These are phyloP conservation scores for Ctenicera cuprea DNA, from an alignment of 2,888 invertebrate genomes.

Conservation along the genomic window DNA sequence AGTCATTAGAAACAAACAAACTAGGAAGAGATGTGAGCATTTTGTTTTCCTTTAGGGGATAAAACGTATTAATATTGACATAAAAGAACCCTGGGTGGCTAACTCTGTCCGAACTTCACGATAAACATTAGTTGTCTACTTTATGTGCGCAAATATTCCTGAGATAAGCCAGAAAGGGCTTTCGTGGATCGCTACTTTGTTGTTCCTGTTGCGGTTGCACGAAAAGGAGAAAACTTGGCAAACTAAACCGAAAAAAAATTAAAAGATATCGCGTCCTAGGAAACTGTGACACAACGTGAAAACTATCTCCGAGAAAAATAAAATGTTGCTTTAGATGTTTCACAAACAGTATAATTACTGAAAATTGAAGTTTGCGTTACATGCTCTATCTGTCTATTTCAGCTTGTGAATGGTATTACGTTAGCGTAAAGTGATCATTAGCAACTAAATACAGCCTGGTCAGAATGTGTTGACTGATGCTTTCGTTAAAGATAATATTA, in stretches of 20 bases:
- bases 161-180: constrained; percentile 33
- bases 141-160: constrained; percentile 44
- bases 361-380: no score
- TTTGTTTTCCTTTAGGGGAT: constrained; percentile 32
- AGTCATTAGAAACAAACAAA: constrained; percentile 30
- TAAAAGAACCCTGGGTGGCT: constrained; percentile 42
- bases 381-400: no score
- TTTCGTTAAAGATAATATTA: no score
- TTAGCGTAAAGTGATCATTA: no score
- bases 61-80: constrained; percentile 46
- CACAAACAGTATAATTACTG: no score
- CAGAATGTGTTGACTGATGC: no score
- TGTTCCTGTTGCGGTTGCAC: constrained; percentile 39
- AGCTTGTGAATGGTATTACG: no score
- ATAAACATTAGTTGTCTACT: constrained; percentile 44
- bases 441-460: no score
- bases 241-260: constrained; percentile 26
- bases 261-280: neutral
- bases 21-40: constrained; percentile 10
- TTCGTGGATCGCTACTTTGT: constrained; percentile 33
- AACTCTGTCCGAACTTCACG: constrained; percentile 44
- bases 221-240: constrained; percentile 35
- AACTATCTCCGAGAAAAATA: constrained; percentile 1
- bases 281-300: neutral
- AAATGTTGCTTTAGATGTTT: neutral